These are phyloP conservation scores for Arremon aurantiirostris DNA, from an alignment of 2,797 vertebrate genomes.

Conservation along the genomic window DNA sequence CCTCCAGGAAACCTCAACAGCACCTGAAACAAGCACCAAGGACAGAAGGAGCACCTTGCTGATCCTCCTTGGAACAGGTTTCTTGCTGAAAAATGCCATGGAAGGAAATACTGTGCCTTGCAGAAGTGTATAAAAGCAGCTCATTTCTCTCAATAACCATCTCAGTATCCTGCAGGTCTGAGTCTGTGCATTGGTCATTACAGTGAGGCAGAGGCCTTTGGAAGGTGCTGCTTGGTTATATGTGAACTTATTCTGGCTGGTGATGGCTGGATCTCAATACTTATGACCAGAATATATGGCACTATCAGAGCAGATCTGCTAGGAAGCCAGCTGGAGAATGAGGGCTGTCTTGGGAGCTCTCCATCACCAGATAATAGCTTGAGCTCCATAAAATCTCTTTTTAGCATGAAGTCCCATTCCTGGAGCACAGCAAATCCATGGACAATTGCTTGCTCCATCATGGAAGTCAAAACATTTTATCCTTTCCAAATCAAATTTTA, in stretches of 20 bases:
- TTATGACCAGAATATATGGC: conserved; percentile 32
- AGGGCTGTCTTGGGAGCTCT: conserved; percentile 46
- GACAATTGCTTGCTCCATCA: conserved; percentile 61
- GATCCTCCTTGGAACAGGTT: not conserved
- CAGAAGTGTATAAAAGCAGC: not conserved
- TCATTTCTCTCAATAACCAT: not conserved
- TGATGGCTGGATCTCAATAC: conserved; percentile 16
- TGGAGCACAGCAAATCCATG: conserved; percentile 36
- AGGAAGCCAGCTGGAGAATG: conserved; percentile 54
- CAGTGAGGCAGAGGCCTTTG: not conserved
- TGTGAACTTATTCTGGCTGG: not conserved
- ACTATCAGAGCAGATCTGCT: conserved; percentile 22
- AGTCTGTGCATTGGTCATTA: fast-evolving
- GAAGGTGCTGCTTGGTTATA: not conserved
- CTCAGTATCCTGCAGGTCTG: not conserved
- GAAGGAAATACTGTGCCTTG: not conserved
- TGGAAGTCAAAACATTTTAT: conserved; percentile 69
- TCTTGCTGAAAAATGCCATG: not conserved
- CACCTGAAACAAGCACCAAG: not conserved
- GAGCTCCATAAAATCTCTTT: conserved; percentile 53
- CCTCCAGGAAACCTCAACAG: not conserved
- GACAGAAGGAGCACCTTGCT: not conserved
- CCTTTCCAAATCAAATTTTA: conserved; percentile 63
- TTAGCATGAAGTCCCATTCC: conserved; percentile 61
- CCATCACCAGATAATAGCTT: conserved; percentile 53